These are phyloP conservation scores for Pissodes strobi DNA, from an alignment of 1,140 invertebrate species.

Conservation along the genomic window DNA sequence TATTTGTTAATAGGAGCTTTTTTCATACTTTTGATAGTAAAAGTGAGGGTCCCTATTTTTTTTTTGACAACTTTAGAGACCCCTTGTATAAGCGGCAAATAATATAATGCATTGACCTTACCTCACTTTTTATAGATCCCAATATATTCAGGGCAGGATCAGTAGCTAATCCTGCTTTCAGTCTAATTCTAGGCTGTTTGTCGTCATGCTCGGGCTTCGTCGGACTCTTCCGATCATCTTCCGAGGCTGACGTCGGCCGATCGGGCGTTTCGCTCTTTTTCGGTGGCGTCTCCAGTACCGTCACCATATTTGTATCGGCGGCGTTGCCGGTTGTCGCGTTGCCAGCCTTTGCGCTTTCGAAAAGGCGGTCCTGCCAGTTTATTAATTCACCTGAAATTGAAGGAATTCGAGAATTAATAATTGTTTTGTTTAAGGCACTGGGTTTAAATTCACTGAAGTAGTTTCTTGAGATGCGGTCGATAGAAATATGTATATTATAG, in stretches of 20 bases:
- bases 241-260: slow-evolving; percentile 27
- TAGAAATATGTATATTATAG: background rate
- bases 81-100: too few species aligned
- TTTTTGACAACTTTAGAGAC: too few species aligned
- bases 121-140: slow-evolving; percentile 48
- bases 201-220: slow-evolving; percentile 54
- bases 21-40: too few species aligned
- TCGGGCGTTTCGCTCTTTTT: slow-evolving; percentile 53
- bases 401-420: too few species aligned
- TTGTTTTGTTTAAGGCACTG: too few species aligned
- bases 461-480: too few species aligned
- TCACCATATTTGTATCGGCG: slow-evolving; percentile 28
- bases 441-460: too few species aligned
- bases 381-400: slow-evolving; percentile 60
- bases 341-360: slow-evolving; percentile 53
- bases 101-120: too few species aligned
- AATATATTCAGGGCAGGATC: slow-evolving; percentile 71
- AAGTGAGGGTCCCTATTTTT: too few species aligned
- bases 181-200: slow-evolving; percentile 68
- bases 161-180: slow-evolving; percentile 77
- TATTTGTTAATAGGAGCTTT: too few species aligned
- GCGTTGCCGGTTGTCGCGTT: slow-evolving; percentile 4
- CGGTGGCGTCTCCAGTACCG: slow-evolving; percentile 41
- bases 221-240: slow-evolving; percentile 47
- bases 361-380: slow-evolving; percentile 63